phyloP scores from a whole-genome alignment of 2,797 vertebrate species.

The Pteronotus mesoamericanus region DNA sequence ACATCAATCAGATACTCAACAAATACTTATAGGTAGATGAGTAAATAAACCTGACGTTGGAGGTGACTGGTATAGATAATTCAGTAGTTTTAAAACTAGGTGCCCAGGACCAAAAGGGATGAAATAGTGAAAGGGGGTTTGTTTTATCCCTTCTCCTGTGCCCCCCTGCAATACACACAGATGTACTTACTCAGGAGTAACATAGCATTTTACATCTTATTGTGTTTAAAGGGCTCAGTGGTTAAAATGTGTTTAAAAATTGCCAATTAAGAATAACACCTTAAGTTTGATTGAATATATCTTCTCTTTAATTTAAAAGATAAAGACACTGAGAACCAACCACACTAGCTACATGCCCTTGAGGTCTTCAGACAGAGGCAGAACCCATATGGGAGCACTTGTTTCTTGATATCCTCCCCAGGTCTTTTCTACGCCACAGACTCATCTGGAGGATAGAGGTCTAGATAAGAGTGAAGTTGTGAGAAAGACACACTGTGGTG shows the following conservation, averaged over 20 bases:
- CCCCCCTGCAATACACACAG: accelerated
- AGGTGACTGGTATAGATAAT: background rate
- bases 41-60: background rate
- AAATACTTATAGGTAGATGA: background rate
- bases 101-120: background rate
- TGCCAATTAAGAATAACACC: background rate
- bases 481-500: background rate
- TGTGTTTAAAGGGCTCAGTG: background rate
- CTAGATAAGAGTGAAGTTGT: background rate
- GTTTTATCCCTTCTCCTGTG: background rate
- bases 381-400: background rate
- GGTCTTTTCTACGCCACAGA: background rate
- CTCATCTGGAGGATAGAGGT: background rate
- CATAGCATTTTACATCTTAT: background rate
- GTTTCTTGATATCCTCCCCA: background rate
- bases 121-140: background rate
- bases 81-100: background rate
- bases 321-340: background rate
- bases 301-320: background rate
- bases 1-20: background rate
- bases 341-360: background rate
- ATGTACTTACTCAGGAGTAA: background rate
- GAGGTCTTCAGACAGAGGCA: background rate
- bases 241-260: background rate
- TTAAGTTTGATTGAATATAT: background rate